Evolutionary conservation across 2,797 vertebrate genomes (phyloP).

Genomic region (Molossus alvarezi): DNA sequence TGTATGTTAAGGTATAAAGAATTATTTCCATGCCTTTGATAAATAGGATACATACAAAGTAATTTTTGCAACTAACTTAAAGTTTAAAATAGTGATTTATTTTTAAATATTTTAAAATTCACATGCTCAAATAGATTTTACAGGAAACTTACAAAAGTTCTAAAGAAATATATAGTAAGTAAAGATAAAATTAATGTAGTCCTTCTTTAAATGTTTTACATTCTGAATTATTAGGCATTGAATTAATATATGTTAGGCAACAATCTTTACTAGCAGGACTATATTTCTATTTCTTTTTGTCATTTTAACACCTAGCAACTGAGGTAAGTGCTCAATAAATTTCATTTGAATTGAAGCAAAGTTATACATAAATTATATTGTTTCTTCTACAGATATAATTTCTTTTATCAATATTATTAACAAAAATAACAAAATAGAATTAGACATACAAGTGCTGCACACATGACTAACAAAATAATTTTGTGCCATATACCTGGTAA

Average conservation of each 20-base stretch:
- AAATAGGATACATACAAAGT: not conserved
- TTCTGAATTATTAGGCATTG: not conserved
- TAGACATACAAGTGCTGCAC: not conserved
- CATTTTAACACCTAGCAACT: not conserved
- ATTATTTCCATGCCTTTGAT: not conserved
- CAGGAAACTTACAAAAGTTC: not conserved
- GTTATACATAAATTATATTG: not conserved
- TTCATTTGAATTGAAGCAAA: not conserved
- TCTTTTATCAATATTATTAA: not conserved
- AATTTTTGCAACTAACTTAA: not conserved
- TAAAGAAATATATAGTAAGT: not conserved
- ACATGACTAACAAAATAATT: not conserved
- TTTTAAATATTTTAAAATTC: not conserved
- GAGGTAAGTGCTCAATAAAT: not conserved
- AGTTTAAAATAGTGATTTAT: conserved; percentile 1
- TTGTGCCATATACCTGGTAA: conserved; percentile 46
- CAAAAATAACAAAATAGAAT: conserved; percentile 66
- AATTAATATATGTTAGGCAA: not conserved
- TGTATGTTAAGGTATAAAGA: not conserved
- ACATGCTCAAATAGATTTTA: not conserved
- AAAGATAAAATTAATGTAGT: not conserved
- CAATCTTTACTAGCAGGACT: not conserved
- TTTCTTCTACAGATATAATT: not conserved
- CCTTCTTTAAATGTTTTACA: not conserved
- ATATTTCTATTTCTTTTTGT: not conserved